Conservation (phyloP, 2,113 vertebrate genomes). For the Varanus salvator region DNA sequence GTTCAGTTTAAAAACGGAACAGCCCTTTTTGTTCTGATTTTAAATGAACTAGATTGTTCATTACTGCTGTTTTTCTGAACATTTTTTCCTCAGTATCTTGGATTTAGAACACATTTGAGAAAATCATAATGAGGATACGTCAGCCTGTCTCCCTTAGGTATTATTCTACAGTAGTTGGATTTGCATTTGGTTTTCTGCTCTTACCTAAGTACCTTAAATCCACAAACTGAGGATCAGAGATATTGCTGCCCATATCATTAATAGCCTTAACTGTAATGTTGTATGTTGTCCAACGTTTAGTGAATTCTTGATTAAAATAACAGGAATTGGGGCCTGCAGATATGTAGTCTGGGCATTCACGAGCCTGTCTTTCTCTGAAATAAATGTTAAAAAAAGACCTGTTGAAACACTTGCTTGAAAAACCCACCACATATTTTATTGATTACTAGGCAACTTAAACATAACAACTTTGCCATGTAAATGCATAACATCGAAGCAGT, state of each 20-base stretch:
- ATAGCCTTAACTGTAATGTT: slow-evolving; percentile 85
- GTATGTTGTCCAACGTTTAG: slow-evolving; percentile 84
- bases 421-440: not conserved
- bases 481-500: not conserved
- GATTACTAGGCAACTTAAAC: not conserved
- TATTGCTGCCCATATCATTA: slow-evolving; percentile 79
- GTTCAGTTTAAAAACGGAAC: no score
- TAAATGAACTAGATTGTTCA: not conserved
- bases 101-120: not conserved
- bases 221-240: slow-evolving; percentile 78
- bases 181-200: slow-evolving; percentile 27
- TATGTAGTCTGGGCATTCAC: slow-evolving; percentile 86
- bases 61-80: not conserved
- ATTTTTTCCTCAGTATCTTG: not conserved
- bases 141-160: not conserved
- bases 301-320: slow-evolving; percentile 86
- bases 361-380: slow-evolving; percentile 68
- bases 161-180: not conserved
- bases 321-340: slow-evolving; percentile 86
- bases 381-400: slow-evolving; percentile 29
- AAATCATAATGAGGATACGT: not conserved
- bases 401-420: not conserved
- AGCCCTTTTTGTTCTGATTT: not conserved
- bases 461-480: not conserved
- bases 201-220: slow-evolving; percentile 87